Conservation (phyloP, 2,113 vertebrate genomes). For the Opisthocomus hoazin region DNA sequence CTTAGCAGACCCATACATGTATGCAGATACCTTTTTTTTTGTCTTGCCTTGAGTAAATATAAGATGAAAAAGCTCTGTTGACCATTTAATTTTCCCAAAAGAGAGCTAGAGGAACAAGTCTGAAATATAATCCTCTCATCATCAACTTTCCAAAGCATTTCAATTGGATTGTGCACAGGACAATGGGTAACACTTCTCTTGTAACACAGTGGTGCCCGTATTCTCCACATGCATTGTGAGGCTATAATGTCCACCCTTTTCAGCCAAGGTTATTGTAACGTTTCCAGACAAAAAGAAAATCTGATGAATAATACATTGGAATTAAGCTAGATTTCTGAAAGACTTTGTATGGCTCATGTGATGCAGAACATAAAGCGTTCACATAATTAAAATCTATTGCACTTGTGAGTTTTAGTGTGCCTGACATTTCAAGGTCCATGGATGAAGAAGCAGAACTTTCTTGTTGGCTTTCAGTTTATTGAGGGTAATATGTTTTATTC, state of each 20-base stretch:
- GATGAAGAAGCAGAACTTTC: neutral
- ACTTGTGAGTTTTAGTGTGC: neutral
- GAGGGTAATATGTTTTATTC: neutral
- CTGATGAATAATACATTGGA: neutral
- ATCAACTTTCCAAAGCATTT: neutral
- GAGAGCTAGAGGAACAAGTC: neutral
- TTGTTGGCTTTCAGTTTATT: neutral
- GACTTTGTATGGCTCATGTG: neutral
- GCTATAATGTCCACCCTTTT: neutral
- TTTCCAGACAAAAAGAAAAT: neutral
- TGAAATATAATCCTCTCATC: neutral
- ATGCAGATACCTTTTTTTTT: neutral
- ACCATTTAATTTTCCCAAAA: neutral
- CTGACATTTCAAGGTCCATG: neutral
- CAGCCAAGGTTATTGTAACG: neutral
- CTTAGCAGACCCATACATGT: neutral
- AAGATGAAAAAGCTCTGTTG: neutral
- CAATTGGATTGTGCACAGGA: neutral
- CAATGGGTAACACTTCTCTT: neutral
- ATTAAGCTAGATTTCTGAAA: neutral
- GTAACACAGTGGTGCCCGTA: accelerated
- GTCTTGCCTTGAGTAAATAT: neutral
- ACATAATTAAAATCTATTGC: neutral
- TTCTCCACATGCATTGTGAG: neutral
- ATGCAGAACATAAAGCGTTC: neutral